These are phyloP conservation scores for Epinephelus fuscoguttatus DNA, from an alignment of 2,113 vertebrate genomes.

Conservation along the genomic window DNA sequence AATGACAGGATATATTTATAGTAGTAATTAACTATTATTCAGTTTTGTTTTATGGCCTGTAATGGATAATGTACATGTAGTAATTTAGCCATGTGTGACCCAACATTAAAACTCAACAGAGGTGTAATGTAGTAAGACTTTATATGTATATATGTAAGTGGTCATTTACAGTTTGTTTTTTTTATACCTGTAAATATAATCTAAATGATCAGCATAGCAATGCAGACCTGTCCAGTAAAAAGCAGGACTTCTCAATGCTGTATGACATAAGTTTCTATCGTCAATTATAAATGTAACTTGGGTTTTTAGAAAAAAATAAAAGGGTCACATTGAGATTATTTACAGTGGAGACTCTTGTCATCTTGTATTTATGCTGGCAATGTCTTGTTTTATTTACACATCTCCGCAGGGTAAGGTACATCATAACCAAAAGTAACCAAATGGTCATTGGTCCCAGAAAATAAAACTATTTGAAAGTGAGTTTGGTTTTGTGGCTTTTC, in stretches of 20 bases:
- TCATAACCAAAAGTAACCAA: not conserved
- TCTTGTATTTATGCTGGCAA: not conserved
- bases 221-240: not conserved
- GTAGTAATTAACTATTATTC: not conserved
- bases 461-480: constrained; percentile 34
- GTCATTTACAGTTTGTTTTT: not conserved
- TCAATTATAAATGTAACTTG: not conserved
- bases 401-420: not conserved
- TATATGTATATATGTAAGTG: not conserved
- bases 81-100: not conserved
- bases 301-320: not conserved
- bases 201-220: not conserved
- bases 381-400: not conserved
- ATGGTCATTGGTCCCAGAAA: not conserved
- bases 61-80: not conserved
- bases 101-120: not conserved
- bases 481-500: constrained; percentile 32
- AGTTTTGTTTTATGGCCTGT: not conserved
- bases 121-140: not conserved
- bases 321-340: not conserved
- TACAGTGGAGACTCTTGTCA: not conserved
- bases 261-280: not conserved
- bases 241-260: no score
- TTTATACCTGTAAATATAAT: not conserved
- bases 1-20: not conserved